phyloP scores from a whole-genome alignment of 2,797 vertebrate genomes.

The Platalea minor region DNA sequence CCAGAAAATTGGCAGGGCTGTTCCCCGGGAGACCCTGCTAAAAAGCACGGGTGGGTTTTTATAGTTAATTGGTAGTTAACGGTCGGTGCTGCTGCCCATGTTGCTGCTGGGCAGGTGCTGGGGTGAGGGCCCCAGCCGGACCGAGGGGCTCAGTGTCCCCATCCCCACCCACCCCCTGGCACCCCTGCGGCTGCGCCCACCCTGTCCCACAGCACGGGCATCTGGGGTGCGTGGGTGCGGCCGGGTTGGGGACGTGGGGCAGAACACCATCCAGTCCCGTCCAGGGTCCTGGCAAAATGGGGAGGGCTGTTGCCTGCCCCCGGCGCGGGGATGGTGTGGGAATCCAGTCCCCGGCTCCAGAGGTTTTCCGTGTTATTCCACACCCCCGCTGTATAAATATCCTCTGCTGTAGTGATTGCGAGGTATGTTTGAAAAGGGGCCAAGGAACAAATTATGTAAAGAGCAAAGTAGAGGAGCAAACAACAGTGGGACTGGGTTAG shows the following conservation, averaged over 20 bases:
- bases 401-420: not conserved
- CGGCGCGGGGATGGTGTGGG: not conserved
- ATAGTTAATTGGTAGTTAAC: not conserved
- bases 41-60: not conserved
- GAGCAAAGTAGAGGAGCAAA: not conserved
- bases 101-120: accelerated
- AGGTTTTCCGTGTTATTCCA: not conserved
- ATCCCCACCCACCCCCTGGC: not conserved
- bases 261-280: not conserved
- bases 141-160: accelerated
- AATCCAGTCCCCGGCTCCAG: not conserved
- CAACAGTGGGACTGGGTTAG: not conserved
- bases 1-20: not conserved
- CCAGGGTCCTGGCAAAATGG: not conserved
- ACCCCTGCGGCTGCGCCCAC: accelerated
- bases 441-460: conserved; percentile 59
- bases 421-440: conserved; percentile 2
- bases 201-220: accelerated
- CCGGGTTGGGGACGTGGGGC: accelerated
- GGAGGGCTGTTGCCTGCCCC: not conserved
- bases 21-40: not conserved
- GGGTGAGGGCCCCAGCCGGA: no score
- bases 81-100: not conserved
- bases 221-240: accelerated
- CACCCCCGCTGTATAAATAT: not conserved